Conservation (phyloP, 2,797 vertebrate species). For the Hypotaenidia philippensis region DNA sequence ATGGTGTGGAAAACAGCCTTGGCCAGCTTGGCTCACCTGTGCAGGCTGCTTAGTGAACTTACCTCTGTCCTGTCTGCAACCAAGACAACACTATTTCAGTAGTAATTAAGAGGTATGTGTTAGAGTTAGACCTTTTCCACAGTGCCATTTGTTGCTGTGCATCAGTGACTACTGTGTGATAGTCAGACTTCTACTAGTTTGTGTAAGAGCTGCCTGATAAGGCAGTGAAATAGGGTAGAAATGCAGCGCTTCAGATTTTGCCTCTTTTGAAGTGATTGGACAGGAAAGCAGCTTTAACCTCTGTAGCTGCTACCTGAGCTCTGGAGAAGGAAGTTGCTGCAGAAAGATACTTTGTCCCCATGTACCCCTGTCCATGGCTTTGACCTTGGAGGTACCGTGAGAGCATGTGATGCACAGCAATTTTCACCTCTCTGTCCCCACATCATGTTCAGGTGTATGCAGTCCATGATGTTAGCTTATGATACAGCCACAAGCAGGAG, state of each 20-base stretch:
- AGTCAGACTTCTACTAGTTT: not conserved
- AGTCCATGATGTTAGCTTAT: not conserved
- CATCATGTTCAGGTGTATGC: not conserved
- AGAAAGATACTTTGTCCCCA: not conserved
- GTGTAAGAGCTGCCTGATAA: not conserved
- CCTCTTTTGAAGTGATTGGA: not conserved
- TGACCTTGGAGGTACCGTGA: not conserved
- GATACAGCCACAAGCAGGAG: not conserved
- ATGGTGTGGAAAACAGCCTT: too few relatives aligned
- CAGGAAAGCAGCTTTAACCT: not conserved
- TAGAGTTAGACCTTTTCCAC: not conserved
- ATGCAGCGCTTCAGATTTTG: rapidly evolving
- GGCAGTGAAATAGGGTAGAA: not conserved
- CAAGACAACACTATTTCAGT: not conserved
- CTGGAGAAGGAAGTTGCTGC: not conserved
- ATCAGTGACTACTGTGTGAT: not conserved
- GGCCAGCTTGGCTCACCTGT: too few relatives aligned
- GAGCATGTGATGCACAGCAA: rapidly evolving
- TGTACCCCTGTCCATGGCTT: rapidly evolving
- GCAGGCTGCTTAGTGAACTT: too few relatives aligned
- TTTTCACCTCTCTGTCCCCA: rapidly evolving
- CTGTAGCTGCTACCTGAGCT: not conserved
- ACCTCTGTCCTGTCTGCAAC: too few relatives aligned
- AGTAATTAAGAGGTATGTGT: not conserved
- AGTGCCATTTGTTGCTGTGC: not conserved